A percentile compares a stretch with the other conserved stretches of the same genome.
Conservation (phyloP, 2,113 vertebrate species). For the Odontesthes bonariensis region DNA sequence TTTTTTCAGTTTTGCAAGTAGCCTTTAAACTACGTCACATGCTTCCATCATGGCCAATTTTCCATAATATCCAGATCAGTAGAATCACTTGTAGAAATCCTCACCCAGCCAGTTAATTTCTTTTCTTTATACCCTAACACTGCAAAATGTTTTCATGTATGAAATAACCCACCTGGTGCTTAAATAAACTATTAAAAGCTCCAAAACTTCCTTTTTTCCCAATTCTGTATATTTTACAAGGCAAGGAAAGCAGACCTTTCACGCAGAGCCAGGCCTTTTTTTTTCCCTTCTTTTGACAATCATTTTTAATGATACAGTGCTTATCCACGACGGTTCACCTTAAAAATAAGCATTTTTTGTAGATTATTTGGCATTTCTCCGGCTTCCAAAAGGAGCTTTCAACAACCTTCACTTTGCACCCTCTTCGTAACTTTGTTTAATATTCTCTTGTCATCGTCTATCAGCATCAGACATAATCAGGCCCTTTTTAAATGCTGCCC, state of each 20-base stretch:
- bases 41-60: neutral
- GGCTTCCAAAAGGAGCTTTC: no score
- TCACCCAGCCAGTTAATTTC: neutral
- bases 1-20: constrained; percentile 14
- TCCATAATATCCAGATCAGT: constrained; percentile 2
- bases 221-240: neutral
- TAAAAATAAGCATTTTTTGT: neutral
- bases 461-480: no score
- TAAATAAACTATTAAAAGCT: neutral
- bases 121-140: neutral
- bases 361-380: no score
- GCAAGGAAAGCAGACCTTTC: neutral
- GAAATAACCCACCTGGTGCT: neutral
- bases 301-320: neutral
- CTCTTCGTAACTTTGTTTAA: no score
- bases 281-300: neutral
- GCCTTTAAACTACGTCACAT: constrained; percentile 20
- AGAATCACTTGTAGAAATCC: neutral
- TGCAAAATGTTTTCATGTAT: neutral
- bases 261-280: neutral
- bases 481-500: neutral
- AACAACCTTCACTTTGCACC: no score
- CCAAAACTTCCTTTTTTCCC: neutral
- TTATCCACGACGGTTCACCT: no score
- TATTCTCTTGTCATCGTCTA: no score